Percentiles rank a stretch among this genome's conserved stretches.
Evolutionary conservation across 2,113 vertebrate species (phyloP).

Genomic region (Albula goreensis): DNA sequence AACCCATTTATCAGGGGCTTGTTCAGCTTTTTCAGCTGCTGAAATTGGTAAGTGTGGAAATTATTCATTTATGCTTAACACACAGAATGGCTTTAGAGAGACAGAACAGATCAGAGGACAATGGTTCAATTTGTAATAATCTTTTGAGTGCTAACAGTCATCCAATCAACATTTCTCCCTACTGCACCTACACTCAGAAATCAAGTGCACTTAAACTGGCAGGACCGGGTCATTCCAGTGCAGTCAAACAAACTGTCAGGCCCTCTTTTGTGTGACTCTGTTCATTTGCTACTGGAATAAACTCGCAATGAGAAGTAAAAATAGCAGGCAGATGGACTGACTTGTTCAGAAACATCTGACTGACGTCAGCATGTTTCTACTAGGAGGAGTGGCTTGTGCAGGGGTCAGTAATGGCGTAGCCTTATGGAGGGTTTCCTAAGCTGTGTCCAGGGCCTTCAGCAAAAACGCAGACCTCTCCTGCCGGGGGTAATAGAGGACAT

Average conservation of each 20-base stretch:
- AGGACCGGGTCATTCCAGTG: background rate
- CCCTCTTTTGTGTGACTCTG: background rate
- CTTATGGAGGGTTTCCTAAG: conserved; percentile 6
- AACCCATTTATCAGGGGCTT: no score
- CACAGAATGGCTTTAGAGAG: no score
- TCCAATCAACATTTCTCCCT: background rate
- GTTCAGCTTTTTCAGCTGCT: no score
- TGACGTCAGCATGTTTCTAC: background rate
- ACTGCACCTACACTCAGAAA: background rate
- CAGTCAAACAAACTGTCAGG: background rate
- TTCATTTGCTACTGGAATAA: background rate
- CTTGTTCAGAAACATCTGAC: background rate
- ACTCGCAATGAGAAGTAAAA: background rate
- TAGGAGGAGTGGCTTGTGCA: background rate
- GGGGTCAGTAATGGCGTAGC: conserved; percentile 1
- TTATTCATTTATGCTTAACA: no score
- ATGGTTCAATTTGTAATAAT: no score
- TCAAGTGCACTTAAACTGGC: background rate
- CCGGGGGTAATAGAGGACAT: background rate
- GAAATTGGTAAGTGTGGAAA: no score
- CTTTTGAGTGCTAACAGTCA: no score
- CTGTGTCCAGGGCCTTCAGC: background rate
- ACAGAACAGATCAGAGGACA: no score
- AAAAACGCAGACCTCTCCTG: background rate
- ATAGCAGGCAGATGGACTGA: background rate